phyloP scores from a whole-genome alignment of 1,140 invertebrate genomes.

The Dendrolimus punctatus region DNA sequence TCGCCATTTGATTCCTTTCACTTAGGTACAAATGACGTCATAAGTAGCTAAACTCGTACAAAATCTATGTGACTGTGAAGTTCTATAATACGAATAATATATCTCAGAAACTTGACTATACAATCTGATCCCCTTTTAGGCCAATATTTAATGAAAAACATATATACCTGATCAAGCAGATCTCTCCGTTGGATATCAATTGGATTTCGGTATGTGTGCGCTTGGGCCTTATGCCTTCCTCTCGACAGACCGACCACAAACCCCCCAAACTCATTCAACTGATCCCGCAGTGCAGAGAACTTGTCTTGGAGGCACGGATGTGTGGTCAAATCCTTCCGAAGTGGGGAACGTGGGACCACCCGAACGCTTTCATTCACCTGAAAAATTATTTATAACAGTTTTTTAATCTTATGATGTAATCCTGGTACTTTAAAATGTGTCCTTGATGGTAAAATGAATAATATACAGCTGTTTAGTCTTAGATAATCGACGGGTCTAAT shows the following conservation, averaged over 20 bases:
- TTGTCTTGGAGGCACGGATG: slow-evolving; percentile 88
- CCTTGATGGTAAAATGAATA: too few species aligned
- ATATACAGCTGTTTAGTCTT: too few species aligned
- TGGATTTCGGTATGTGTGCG: slow-evolving; percentile 92
- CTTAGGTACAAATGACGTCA: too few species aligned
- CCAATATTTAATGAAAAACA: neutral
- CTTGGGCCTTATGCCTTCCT: slow-evolving; percentile 73
- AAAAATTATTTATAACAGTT: slow-evolving; percentile 32
- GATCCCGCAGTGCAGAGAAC: slow-evolving; percentile 84
- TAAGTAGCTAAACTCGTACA: too few species aligned
- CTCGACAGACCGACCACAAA: slow-evolving; percentile 83
- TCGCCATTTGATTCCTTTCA: too few species aligned
- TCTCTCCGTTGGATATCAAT: slow-evolving; percentile 94
- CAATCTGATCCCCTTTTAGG: too few species aligned
- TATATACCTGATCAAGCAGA: slow-evolving; percentile 86
- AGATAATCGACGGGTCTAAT: too few species aligned
- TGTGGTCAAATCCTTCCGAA: slow-evolving; percentile 85
- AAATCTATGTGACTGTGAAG: too few species aligned
- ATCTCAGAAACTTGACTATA: too few species aligned
- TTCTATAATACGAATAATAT: too few species aligned
- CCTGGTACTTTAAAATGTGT: too few species aligned
- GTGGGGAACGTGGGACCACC: slow-evolving; percentile 77
- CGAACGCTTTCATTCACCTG: slow-evolving; percentile 79
- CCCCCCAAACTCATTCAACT: slow-evolving; percentile 89
- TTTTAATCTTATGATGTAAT: neutral